Conservation (phyloP, 2,113 vertebrate species). For the Gorsachius goisagi region DNA sequence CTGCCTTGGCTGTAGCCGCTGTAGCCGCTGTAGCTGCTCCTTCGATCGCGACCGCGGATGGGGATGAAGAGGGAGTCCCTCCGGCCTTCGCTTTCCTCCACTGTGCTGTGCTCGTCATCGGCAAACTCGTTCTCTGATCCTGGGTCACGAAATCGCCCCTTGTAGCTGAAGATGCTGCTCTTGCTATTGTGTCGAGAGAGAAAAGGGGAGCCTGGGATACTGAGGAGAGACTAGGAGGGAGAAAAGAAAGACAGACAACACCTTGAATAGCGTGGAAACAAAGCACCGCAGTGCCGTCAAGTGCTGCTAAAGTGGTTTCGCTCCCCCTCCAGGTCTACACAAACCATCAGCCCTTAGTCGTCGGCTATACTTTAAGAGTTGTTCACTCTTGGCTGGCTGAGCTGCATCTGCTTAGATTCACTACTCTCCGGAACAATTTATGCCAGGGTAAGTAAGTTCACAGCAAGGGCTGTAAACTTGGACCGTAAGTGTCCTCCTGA, state of each 20-base stretch:
- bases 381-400: background rate
- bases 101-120: constrained; percentile 96
- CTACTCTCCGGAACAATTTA: background rate
- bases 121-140: constrained; percentile 96
- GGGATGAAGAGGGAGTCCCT: constrained; percentile 96
- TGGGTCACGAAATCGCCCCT: constrained; percentile 86
- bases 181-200: constrained; percentile 97
- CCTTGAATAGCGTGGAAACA: rapidly evolving
- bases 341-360: rapidly evolving
- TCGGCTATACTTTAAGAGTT: rapidly evolving
- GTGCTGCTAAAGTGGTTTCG: background rate
- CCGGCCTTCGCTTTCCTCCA: constrained; percentile 95
- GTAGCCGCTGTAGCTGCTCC: constrained; percentile 89
- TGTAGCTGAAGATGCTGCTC: constrained; percentile 98
- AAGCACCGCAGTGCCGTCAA: rapidly evolving
- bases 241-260: background rate
- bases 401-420: background rate
- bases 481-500: background rate
- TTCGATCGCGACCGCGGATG: constrained; percentile 83
- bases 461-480: background rate
- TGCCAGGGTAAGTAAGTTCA: no score
- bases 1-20: constrained; percentile 94
- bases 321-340: background rate
- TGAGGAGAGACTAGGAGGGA: constrained; percentile 88
- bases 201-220: constrained; percentile 95